Conservation (phyloP, 2,797 vertebrate species). For the Acanthornis magna region DNA sequence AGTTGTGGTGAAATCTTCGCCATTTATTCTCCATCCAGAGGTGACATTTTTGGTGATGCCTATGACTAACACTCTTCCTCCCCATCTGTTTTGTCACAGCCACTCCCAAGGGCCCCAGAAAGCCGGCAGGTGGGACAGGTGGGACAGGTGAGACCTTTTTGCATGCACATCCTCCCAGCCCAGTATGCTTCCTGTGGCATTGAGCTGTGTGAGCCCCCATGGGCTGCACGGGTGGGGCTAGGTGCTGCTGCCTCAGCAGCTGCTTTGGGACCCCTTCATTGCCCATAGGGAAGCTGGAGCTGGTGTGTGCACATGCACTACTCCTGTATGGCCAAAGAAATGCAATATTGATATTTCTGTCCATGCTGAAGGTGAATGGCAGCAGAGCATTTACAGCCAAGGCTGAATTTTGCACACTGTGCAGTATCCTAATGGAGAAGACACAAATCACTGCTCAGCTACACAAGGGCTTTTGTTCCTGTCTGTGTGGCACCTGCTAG, state of each 20-base stretch:
- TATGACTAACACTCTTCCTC: neutral
- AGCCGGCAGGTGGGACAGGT: neutral
- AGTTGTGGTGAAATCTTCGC: neutral
- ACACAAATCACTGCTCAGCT: conserved; percentile 29
- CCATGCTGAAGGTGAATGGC: neutral
- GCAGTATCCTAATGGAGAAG: conserved; percentile 6
- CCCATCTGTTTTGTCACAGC: conserved; percentile 28
- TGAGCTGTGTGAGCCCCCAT: rapidly evolving
- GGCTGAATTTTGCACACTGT: neutral
- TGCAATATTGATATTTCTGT: conserved; percentile 28
- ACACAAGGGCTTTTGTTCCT: neutral
- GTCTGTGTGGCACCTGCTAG: neutral
- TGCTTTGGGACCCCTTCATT: neutral
- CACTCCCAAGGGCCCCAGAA: conserved; percentile 56
- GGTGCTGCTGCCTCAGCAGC: neutral
- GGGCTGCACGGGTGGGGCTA: rapidly evolving
- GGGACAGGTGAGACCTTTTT: conserved; percentile 58
- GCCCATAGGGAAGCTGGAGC: neutral
- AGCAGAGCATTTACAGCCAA: neutral
- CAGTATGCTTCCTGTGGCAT: rapidly evolving
- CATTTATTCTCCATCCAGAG: neutral
- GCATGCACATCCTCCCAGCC: rapidly evolving
- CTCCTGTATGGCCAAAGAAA: neutral
- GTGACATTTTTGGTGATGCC: neutral
- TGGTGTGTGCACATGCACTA: rapidly evolving